phyloP scores from a whole-genome alignment of 2,113 vertebrate genomes.

The Triplophysa rosa region DNA sequence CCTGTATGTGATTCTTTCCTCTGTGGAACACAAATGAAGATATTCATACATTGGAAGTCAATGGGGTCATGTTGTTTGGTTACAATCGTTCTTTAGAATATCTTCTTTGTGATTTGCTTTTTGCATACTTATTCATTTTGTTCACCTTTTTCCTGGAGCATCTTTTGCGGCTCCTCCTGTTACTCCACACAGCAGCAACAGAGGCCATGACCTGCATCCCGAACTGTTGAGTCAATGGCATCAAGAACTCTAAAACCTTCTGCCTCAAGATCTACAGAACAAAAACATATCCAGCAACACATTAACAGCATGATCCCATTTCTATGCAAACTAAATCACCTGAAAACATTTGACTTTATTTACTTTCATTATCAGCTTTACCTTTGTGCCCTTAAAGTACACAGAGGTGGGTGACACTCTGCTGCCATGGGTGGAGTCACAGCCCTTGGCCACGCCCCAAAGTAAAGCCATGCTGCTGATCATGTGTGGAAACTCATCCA shows the following conservation, averaged over 20 bases:
- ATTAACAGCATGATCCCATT: background rate
- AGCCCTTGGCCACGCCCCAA: slow-evolving; percentile 82
- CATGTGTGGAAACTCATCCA: slow-evolving; percentile 87
- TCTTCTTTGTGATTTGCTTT: too few species aligned
- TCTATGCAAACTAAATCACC: background rate
- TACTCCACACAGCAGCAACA: slow-evolving; percentile 87
- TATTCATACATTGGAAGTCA: too few species aligned
- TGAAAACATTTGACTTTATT: background rate
- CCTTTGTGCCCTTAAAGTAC: slow-evolving; percentile 93
- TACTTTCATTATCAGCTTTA: slow-evolving; percentile 58
- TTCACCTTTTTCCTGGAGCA: slow-evolving; percentile 84
- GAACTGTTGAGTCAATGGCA: slow-evolving; percentile 83
- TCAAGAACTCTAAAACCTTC: slow-evolving; percentile 88
- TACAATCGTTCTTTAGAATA: too few species aligned
- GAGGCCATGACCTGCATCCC: slow-evolving; percentile 88
- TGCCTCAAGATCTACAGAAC: slow-evolving; percentile 81
- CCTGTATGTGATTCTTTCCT: too few species aligned
- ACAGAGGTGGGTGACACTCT: slow-evolving; percentile 83
- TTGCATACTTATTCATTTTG: background rate
- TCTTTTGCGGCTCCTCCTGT: slow-evolving; percentile 78
- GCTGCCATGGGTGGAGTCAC: slow-evolving; percentile 75
- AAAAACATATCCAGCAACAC: slow-evolving; percentile 20
- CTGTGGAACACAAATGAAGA: too few species aligned
- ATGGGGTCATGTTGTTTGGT: too few species aligned
- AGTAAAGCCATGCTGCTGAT: slow-evolving; percentile 86